A percentile compares a stretch with the other conserved stretches of the same genome.
Conservation (phyloP, 1,140 invertebrate genomes). For the Nebria ingens region DNA sequence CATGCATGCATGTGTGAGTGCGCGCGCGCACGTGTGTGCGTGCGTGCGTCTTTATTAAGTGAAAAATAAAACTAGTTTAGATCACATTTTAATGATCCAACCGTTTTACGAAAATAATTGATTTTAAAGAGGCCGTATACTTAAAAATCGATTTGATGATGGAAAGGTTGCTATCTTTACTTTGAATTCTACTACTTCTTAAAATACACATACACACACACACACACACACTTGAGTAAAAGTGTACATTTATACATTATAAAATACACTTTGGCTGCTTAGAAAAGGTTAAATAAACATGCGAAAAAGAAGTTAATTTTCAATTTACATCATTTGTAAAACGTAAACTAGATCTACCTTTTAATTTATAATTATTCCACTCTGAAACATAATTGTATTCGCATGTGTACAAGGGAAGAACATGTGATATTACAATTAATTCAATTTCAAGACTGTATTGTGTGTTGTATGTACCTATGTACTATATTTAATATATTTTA, state of each 20-base stretch:
- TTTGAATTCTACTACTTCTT: neutral
- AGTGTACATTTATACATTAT: too few relatives aligned
- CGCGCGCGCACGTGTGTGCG: neutral
- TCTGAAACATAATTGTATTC: too few relatives aligned
- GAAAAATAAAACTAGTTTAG: neutral
- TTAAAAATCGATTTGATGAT: neutral
- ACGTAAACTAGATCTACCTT: too few relatives aligned
- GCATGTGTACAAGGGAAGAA: too few relatives aligned
- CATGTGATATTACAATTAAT: too few relatives aligned
- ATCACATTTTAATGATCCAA: neutral
- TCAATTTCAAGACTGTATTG: too few relatives aligned
- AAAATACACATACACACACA: neutral
- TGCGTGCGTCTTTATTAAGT: neutral
- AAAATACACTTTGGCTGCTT: neutral
- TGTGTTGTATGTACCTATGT: too few relatives aligned
- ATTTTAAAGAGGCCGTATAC: neutral
- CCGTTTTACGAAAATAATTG: neutral
- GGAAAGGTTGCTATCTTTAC: neutral
- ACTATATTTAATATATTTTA: too few relatives aligned
- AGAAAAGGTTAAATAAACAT: neutral
- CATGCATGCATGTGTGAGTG: neutral
- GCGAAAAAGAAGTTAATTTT: conserved; percentile 6
- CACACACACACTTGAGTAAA: neutral
- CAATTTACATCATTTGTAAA: too few relatives aligned
- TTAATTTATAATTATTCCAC: too few relatives aligned